phyloP scores from a whole-genome alignment of 1,140 invertebrate species.

The Ladona fulva region DNA sequence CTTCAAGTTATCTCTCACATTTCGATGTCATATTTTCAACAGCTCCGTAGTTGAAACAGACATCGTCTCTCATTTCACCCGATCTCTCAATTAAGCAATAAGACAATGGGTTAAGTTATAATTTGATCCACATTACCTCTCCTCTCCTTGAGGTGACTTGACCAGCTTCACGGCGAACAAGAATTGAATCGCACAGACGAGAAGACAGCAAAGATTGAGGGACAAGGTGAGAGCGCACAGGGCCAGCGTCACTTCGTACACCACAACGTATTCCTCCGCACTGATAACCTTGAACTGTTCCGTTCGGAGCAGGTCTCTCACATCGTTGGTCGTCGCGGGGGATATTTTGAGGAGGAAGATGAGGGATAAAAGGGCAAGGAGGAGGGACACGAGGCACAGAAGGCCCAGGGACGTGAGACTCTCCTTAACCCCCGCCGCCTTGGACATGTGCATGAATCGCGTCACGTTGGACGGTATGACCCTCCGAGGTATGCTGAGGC shows the following conservation, averaged over 20 bases:
- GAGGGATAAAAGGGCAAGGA: slow-evolving; percentile 70
- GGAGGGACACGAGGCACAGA: slow-evolving; percentile 71
- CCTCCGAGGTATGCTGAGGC: slow-evolving; percentile 42
- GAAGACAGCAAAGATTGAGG: slow-evolving; percentile 78
- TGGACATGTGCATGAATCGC: slow-evolving; percentile 37
- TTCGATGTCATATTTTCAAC: no score
- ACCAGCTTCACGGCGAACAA: slow-evolving; percentile 85
- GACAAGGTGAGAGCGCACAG: slow-evolving; percentile 78
- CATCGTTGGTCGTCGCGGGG: slow-evolving; percentile 45
- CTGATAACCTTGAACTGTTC: slow-evolving; percentile 46
- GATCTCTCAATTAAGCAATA: no score
- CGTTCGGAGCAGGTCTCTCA: slow-evolving; percentile 43
- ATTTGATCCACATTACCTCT: no score
- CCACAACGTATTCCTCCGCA: slow-evolving; percentile 69
- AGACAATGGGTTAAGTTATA: no score
- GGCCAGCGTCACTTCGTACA: slow-evolving; percentile 83
- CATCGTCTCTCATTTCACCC: no score
- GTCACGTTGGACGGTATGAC: slow-evolving; percentile 36
- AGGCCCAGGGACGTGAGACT: slow-evolving; percentile 76
- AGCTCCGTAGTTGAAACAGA: no score
- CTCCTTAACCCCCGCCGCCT: slow-evolving; percentile 57
- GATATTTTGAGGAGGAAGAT: slow-evolving; percentile 80
- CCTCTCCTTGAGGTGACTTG: slow-evolving; percentile 56
- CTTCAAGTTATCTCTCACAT: no score
- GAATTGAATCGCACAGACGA: slow-evolving; percentile 90